Evolutionary conservation across 1,140 invertebrate species (phyloP).

Genomic region (Apolygus lucorum): DNA sequence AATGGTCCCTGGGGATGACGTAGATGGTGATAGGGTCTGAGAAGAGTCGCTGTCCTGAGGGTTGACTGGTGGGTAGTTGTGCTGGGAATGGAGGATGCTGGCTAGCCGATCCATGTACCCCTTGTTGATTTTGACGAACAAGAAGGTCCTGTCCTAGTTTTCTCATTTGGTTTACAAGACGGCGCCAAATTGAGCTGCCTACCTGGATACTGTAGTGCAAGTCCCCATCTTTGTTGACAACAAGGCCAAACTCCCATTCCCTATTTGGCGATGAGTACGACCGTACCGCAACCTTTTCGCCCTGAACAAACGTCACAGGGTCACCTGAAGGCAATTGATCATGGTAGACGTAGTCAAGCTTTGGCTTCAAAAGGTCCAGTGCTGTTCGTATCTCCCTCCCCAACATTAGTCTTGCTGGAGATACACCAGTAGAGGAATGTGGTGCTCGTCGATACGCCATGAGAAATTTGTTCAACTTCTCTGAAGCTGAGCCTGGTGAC

Average conservation of each 20-base stretch:
- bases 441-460: not conserved
- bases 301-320: not conserved
- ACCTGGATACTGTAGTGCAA: not conserved
- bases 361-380: not conserved
- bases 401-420: not conserved
- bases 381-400: not conserved
- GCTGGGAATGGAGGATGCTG: not conserved
- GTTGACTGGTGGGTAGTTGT: not conserved
- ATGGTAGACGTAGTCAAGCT: not conserved
- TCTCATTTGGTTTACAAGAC: not conserved
- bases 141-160: not conserved
- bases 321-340: not conserved
- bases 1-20: not conserved
- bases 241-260: not conserved
- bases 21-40: not conserved
- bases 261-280: not conserved
- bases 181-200: not conserved
- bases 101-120: not conserved
- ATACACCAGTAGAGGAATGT: not conserved
- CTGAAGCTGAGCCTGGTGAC: too few species aligned
- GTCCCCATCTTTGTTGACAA: not conserved
- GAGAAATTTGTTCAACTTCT: too few species aligned
- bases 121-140: not conserved
- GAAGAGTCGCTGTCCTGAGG: not conserved
- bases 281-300: not conserved